These are phyloP conservation scores for Drepana arcuata DNA, from an alignment of 1,140 invertebrate genomes.

Conservation along the genomic window DNA sequence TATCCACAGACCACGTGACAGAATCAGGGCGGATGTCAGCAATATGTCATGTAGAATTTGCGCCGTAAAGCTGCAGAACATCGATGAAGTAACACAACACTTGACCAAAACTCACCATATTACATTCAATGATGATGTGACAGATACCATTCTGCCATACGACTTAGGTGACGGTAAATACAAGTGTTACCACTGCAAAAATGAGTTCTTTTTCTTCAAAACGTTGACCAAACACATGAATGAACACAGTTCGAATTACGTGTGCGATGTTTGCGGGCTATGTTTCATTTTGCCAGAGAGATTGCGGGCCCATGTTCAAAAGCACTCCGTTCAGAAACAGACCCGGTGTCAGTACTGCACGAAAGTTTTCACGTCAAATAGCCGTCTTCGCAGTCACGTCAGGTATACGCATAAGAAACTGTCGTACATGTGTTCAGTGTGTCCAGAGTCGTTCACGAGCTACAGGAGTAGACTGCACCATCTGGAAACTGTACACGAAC, in stretches of 20 bases:
- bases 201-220: slow-evolving; percentile 15
- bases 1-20: slow-evolving; percentile 9
- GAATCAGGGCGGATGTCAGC: slow-evolving; percentile 10
- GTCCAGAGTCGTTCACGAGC: slow-evolving; percentile 4
- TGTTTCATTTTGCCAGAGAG: slow-evolving; percentile 13
- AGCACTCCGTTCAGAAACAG: neutral
- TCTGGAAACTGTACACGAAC: slow-evolving; percentile 10
- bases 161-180: slow-evolving; percentile 10
- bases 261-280: slow-evolving; percentile 14
- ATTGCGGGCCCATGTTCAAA: slow-evolving; percentile 6
- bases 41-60: slow-evolving; percentile 9
- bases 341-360: slow-evolving; percentile 8
- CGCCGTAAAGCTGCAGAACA: neutral
- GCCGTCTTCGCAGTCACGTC: slow-evolving; percentile 6
- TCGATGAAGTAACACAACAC: slow-evolving; percentile 6
- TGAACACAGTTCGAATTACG: slow-evolving; percentile 13
- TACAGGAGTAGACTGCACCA: slow-evolving; percentile 7
- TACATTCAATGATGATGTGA: slow-evolving; percentile 11
- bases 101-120: slow-evolving; percentile 9
- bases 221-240: slow-evolving; percentile 15
- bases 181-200: slow-evolving; percentile 7
- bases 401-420: slow-evolving; percentile 12
- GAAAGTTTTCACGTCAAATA: slow-evolving; percentile 5
- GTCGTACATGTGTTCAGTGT: slow-evolving; percentile 9
- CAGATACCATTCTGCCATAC: slow-evolving; percentile 9